phyloP scores from a whole-genome alignment of 2,797 vertebrate species.

The Parotocinclus haroldoi region DNA sequence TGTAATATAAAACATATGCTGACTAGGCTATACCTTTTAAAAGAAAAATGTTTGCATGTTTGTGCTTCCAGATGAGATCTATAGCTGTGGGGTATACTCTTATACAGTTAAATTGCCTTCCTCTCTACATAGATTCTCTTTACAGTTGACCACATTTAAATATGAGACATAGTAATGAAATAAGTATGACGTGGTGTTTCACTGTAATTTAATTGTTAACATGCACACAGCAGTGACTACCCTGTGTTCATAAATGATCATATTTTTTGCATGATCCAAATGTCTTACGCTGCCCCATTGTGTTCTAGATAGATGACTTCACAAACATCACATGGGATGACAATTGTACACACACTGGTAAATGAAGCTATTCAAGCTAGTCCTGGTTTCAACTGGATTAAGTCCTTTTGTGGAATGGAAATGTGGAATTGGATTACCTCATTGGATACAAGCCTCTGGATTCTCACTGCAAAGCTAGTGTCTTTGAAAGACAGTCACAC shows the following conservation, averaged over 20 bases:
- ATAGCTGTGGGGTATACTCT: no score
- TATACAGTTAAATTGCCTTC: no score
- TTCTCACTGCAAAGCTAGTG: conserved; percentile 59
- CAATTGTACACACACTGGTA: conserved; percentile 41
- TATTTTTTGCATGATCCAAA: conserved; percentile 5
- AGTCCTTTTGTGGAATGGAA: conserved; percentile 62
- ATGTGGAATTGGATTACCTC: conserved; percentile 64
- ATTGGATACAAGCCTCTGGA: conserved; percentile 60
- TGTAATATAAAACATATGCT: no score
- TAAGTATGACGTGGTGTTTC: no score
- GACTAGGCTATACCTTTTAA: no score
- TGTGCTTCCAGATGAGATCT: no score
- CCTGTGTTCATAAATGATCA: no score
- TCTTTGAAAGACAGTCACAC: conserved; percentile 44
- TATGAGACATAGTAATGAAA: no score
- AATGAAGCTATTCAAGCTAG: conserved; percentile 39
- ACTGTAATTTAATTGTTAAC: not conserved
- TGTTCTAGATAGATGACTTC: conserved; percentile 44
- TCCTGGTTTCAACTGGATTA: conserved; percentile 56
- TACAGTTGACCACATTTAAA: no score
- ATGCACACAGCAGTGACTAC: no score
- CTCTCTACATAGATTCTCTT: no score
- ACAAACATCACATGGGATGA: conserved; percentile 44
- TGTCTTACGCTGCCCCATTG: conserved; percentile 30
- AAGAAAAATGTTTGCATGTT: no score